Conservation (phyloP, 1,140 invertebrate genomes). For the Drosophila punjabiensis region DNA sequence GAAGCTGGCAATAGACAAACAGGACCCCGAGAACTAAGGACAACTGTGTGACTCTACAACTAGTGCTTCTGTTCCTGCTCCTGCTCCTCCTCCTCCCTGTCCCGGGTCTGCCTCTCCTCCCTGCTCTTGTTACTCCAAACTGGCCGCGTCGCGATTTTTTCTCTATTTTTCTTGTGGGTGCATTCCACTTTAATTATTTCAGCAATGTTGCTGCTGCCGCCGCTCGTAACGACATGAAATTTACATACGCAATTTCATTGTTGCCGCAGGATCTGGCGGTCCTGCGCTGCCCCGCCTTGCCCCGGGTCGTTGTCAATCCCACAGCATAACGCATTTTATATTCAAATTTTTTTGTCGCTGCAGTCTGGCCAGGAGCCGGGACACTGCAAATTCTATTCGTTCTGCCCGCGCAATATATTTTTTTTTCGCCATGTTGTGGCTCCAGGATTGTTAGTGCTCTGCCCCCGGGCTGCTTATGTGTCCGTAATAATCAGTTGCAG, state of each 20-base stretch:
- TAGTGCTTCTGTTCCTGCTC: neutral
- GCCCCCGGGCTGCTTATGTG: slow-evolving; percentile 36
- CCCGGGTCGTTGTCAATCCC: slow-evolving; percentile 17
- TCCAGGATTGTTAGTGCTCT: slow-evolving; percentile 29
- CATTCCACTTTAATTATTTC: slow-evolving; percentile 84
- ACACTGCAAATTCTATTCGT: slow-evolving; percentile 62
- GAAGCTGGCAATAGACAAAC: slow-evolving; percentile 69
- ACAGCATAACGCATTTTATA: slow-evolving; percentile 80
- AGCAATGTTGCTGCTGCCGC: slow-evolving; percentile 69
- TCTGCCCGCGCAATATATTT: slow-evolving; percentile 27
- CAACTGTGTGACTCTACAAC: slow-evolving; percentile 20
- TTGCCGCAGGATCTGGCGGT: slow-evolving; percentile 76
- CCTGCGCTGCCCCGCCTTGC: slow-evolving; percentile 18
- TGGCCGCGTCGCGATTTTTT: slow-evolving; percentile 45
- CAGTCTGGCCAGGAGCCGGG: slow-evolving; percentile 56
- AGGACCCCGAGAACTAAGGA: slow-evolving; percentile 44
- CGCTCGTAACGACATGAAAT: slow-evolving; percentile 80
- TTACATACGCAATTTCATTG: slow-evolving; percentile 84
- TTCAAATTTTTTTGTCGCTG: slow-evolving; percentile 76
- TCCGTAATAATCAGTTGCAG: slow-evolving; percentile 77
- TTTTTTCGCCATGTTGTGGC: slow-evolving; percentile 26
- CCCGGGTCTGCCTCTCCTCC: neutral
- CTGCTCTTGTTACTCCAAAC: slow-evolving; percentile 10
- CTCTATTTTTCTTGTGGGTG: slow-evolving; percentile 47
- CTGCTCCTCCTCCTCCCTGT: neutral